Percentiles rank a stretch among this genome's conserved stretches.
These are phyloP conservation scores for Cricetomys ansorgei DNA, from an alignment of 2,113 vertebrate species.

Conservation along the genomic window DNA sequence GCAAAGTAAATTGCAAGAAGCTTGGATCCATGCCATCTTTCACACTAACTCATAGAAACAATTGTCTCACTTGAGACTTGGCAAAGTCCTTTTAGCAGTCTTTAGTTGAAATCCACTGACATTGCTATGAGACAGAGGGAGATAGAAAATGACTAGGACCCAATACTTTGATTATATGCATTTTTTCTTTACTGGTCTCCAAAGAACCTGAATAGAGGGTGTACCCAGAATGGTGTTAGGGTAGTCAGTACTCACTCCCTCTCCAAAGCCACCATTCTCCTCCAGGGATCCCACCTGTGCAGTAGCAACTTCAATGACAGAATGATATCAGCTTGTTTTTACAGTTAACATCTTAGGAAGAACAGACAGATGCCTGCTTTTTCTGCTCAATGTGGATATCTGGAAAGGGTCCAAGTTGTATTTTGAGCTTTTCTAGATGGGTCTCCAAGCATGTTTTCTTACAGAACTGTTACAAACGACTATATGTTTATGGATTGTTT, in stretches of 20 bases:
- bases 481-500: slow-evolving; percentile 13
- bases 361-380: not conserved
- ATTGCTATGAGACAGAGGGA: too few relatives aligned
- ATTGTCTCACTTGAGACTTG: not conserved
- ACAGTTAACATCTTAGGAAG: not conserved
- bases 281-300: not conserved
- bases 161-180: not conserved
- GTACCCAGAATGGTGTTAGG: not conserved
- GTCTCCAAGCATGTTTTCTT: not conserved
- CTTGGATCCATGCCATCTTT: not conserved
- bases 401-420: not conserved
- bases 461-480: slow-evolving; percentile 15
- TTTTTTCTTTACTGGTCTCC: not conserved
- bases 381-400: not conserved
- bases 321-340: not conserved
- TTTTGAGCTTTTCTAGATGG: not conserved
- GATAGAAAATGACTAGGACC: not conserved
- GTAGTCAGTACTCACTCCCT: not conserved
- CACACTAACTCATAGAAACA: not conserved
- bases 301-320: not conserved
- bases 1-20: not conserved
- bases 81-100: not conserved
- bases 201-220: not conserved
- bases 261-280: not conserved
- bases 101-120: not conserved